Evolutionary conservation across 1,140 invertebrate genomes (phyloP), one percentile per base, ranked within the genome.

Genomic region (Hormaphis cornu): DNA sequence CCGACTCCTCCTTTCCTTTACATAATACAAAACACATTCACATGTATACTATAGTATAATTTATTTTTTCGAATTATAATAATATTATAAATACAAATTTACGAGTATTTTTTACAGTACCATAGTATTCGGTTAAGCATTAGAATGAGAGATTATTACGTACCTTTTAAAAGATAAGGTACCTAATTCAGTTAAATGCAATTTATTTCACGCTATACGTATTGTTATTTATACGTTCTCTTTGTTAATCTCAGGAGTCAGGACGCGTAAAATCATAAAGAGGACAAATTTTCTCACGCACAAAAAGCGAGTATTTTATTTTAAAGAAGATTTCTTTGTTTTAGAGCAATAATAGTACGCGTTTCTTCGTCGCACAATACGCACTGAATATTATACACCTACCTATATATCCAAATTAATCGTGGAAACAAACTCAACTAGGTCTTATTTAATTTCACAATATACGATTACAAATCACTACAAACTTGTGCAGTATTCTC

Each of bases 261-360:
- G 33, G 24, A 58, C 16, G 54, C 24, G 54, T 58, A 58, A 24
- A 33, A 12, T 9, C n/a, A n/a, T n/a, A n/a, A n/a, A n/a, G n/a
- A n/a, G n/a, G n/a, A n/a, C n/a, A n/a, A n/a, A 40, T 40, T 58
- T 58, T 58, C 54, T 58, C 54, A 58, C 54, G 20, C 7, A 24
- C 9, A 40, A 37, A 58, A 24, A 37, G 24, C 54, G 16, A 14
- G 33, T 58, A 24, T 4, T 1, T 58, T 40, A 6, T 24, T 58
- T 40, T 24, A n/a, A 40, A 58, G 22, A 58, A 24, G 54, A 40
- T 40, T 40, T 58, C 54, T 58, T 40, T 37, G 54, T 58, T 58
- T 40, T 24, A 40, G 33, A 58, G 33, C 54, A 40, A 58, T n/a
- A 42, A 37, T 24, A 40, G n/a, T n/a, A n/a, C n/a, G n/a, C 18